These are phyloP conservation scores for Pygoscelis adeliae DNA, from an alignment of 2,113 vertebrate genomes.

Conservation along the genomic window DNA sequence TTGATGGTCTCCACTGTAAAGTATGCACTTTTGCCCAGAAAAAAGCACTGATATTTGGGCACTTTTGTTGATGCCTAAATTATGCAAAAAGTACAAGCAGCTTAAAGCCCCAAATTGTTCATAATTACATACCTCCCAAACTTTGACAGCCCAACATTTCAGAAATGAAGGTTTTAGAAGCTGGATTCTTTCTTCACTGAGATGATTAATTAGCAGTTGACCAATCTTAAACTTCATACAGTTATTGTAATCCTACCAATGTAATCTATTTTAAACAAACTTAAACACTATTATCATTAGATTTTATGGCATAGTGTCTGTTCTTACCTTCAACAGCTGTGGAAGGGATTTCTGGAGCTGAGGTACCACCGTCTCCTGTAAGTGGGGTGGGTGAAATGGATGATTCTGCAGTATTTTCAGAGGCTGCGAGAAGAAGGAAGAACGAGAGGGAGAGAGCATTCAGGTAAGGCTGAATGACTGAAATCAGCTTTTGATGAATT, in stretches of 20 bases:
- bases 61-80: not conserved
- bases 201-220: not conserved
- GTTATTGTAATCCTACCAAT: not conserved
- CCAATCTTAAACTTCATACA: not conserved
- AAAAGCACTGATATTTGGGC: not conserved
- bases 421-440: not conserved
- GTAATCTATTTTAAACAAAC: not conserved
- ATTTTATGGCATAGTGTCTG: not conserved
- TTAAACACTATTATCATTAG: not conserved
- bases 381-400: fast-evolving
- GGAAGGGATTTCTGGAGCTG: not conserved
- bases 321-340: not conserved
- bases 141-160: not conserved
- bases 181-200: not conserved
- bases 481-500: not conserved
- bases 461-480: not conserved
- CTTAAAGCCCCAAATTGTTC: not conserved
- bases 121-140: not conserved
- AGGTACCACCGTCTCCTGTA: fast-evolving
- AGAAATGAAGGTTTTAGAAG: not conserved
- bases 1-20: not conserved
- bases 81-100: not conserved
- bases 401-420: not conserved
- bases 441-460: not conserved
- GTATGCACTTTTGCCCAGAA: not conserved